Base-by-base conservation (phyloP, 2,888 invertebrate genomes). In the Orthonychiurus folsomi region DNA sequence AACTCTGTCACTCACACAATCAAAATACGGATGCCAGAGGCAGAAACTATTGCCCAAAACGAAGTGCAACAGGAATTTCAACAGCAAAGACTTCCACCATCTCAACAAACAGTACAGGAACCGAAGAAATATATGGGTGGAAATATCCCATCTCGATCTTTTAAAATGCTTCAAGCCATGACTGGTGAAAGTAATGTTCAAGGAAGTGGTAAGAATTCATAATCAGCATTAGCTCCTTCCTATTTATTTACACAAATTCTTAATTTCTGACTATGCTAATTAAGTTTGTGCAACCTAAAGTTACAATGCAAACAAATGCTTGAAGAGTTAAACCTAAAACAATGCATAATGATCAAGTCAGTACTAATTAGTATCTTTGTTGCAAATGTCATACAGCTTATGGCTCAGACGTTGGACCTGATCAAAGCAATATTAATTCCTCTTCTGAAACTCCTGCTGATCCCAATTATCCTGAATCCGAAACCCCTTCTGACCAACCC, bases 131-230 rank as follows among this genome's bases (percentile, higher is more conserved):
- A 87, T 75, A 86, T 83, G 74, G 89, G 89, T 61, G 84, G 86
- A 74, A 84, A 86, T 69, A 89, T 89, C 77, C 89, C 89, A 60
- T 88, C 88, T 69, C 82, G 86, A 76, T 86, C 88, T 50, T 89
- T 89, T 78, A 85, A 84, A 77, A 85, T 87, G 75, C 78, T 89
- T 62, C 88, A 89, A 78, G 86, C 86, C 59, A 87, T 88, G 87
- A 87, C 87, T 68, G 83, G 83, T 66, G 84, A 84, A 62, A 84
- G 85, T 74, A 62, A 64, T 50, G 61, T 65, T 50, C 84, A 85
- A 74, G 81, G 80, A 75, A 59, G 65, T 52, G 66, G 69, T 70
- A 63, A 50, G 21, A 50, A 3, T 20, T 50, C 3, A 47, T 15
- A 47, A 47, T 47, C 48, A 47, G 12, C 18, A 12, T 47, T 47